Conservation (phyloP, 2,888 invertebrate species). For the Rhaphigaster nebulosa region DNA sequence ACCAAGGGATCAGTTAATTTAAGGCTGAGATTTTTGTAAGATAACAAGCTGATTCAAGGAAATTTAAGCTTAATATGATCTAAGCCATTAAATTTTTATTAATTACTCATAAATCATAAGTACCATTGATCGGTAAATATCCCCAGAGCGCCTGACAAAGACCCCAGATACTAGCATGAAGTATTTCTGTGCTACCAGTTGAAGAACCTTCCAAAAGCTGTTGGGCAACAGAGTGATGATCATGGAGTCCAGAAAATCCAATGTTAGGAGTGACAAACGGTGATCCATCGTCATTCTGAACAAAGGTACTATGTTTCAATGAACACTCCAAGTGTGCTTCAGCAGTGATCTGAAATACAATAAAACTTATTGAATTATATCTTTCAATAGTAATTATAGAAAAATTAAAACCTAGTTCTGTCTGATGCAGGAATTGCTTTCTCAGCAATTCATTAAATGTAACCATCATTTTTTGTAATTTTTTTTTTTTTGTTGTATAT, state of each 20-base stretch:
- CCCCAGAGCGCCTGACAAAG: constrained; percentile 90
- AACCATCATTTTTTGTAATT: too few species aligned
- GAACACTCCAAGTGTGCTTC: constrained; percentile 75
- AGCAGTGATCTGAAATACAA: constrained; percentile 72
- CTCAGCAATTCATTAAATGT: too few species aligned
- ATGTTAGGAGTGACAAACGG: constrained; percentile 70
- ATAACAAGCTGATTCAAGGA: background rate
- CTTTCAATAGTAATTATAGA: background rate
- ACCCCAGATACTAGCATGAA: constrained; percentile 76
- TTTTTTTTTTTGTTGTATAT: too few species aligned
- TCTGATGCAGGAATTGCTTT: background rate
- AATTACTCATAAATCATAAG: background rate
- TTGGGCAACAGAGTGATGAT: constrained; percentile 72
- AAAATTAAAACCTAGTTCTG: background rate
- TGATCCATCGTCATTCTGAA: constrained; percentile 78
- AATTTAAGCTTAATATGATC: background rate
- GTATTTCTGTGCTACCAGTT: constrained; percentile 59
- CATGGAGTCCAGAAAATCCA: constrained; percentile 72
- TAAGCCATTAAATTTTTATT: background rate
- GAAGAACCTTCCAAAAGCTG: constrained; percentile 67
- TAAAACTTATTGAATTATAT: background rate
- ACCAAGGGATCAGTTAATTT: background rate
- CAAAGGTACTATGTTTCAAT: constrained; percentile 62
- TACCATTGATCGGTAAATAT: constrained; percentile 73
- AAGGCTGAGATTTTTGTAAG: background rate